Evolutionary conservation across 2,888 invertebrate genomes (phyloP).

Genomic region (Hydrotaea cyrtoneurina): DNA sequence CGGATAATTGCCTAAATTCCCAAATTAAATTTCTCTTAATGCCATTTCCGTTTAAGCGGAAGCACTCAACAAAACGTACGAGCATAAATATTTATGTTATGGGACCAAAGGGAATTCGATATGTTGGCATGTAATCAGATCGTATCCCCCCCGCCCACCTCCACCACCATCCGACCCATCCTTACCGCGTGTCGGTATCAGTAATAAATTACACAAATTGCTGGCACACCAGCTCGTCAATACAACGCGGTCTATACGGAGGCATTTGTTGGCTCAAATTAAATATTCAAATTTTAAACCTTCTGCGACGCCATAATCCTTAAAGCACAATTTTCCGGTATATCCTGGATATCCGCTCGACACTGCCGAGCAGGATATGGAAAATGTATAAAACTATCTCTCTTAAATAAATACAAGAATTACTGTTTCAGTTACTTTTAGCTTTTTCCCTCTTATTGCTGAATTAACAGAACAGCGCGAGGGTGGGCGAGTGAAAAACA

Average conservation of each 20-base stretch:
- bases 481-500: not conserved
- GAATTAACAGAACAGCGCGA: not conserved
- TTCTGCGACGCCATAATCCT: not conserved
- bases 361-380: not conserved
- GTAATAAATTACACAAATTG: slow-evolving; percentile 1
- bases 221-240: not conserved
- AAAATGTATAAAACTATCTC: slow-evolving; percentile 1
- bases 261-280: not conserved
- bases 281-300: not conserved
- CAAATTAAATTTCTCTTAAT: slow-evolving; percentile 36
- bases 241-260: not conserved
- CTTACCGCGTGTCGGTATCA: not conserved
- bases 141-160: not conserved
- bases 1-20: slow-evolving; percentile 39
- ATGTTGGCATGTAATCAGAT: slow-evolving; percentile 4
- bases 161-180: not conserved
- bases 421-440: not conserved
- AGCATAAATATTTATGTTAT: slow-evolving; percentile 31
- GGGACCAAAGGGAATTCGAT: slow-evolving; percentile 17
- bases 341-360: not conserved
- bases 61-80: not conserved
- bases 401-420: slow-evolving; percentile 21
- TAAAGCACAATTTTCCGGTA: not conserved
- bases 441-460: not conserved
- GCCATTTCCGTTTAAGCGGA: slow-evolving; percentile 35